Evolutionary conservation across 1,140 invertebrate species (phyloP), one percentile per base, ranked within the genome.

Genomic region (Brachionus sp.): DNA sequence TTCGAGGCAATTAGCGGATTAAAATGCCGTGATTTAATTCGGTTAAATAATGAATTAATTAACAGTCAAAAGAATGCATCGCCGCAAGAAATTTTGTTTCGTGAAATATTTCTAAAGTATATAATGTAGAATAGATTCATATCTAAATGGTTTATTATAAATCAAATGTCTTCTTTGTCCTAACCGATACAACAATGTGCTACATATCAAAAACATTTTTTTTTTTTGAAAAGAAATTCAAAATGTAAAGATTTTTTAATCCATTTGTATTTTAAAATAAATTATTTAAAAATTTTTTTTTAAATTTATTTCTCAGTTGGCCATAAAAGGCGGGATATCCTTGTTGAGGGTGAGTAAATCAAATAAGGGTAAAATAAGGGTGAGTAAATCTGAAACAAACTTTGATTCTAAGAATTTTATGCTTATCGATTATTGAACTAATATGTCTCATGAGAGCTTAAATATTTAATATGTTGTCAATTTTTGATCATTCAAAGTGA

Each of bases 1-100:
- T 78, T 78, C 19, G 77, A 78, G 35, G 77, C 42, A 62, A 53
- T 78, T 29, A 78, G 53, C 35, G 77, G 46, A 35, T 78, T 78
- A 62, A 78, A 78, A 73, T 73, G 68, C 35, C 35, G 37, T 73
- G 68, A 73, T 73, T 73, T 39, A 16, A 73, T 73, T 73, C 33
- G 33, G 37, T 73, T 73, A 73, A 73, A 73, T 73, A 73, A 73
- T 23, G 68, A 39, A 42, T 73, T 42, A 42, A 73, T 73, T 73
- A 73, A 73, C 50, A 23, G 50, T 37, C 68, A 10, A 42, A 73
- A 73, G 13, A 73, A 73, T 73, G 13, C n/a, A 73, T 39, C 68
- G 37, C 68, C 68, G 33, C 68, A 73, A 73, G 68, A 73, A 35
- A 12, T 39, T 16, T 19, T 73, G n/a, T 73, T 73, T 73, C 68